phyloP scores from a whole-genome alignment of 2,113 vertebrate genomes.

The Chroicocephalus ridibundus region DNA sequence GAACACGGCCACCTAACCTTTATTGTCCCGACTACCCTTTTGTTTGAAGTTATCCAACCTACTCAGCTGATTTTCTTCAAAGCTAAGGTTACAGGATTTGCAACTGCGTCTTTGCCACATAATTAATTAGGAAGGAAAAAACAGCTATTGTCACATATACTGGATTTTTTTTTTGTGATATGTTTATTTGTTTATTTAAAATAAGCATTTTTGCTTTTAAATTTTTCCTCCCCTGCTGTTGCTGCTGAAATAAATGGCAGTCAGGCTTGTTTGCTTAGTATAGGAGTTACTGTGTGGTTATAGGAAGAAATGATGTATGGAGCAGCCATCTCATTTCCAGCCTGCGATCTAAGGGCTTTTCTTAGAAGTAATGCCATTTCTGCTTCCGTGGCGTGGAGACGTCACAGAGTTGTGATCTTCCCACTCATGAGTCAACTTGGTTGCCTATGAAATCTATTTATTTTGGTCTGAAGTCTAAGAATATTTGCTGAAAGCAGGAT shows the following conservation, averaged over 20 bases:
- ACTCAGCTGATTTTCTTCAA: conserved; percentile 67
- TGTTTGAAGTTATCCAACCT: conserved; percentile 62
- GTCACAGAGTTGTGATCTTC: neutral
- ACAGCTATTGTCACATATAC: neutral
- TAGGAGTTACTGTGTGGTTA: neutral
- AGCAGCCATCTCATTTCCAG: conserved; percentile 1
- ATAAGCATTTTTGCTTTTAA: neutral
- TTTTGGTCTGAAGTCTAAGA: conserved; percentile 47
- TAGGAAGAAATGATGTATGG: neutral
- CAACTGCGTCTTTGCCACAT: neutral
- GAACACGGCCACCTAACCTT: conserved; percentile 65
- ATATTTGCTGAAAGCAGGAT: conserved; percentile 79
- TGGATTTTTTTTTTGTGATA: neutral
- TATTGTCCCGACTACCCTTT: conserved; percentile 67
- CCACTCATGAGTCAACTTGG: neutral
- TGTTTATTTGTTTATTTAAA: conserved; percentile 18
- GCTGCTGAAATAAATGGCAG: conserved; percentile 4
- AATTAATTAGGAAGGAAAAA: conserved; percentile 24
- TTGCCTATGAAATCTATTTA: conserved; percentile 59
- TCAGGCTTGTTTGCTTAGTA: neutral
- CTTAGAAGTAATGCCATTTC: neutral
- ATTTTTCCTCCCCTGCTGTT: neutral
- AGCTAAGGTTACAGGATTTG: conserved; percentile 37
- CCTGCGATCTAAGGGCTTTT: neutral
- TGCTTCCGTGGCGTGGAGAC: neutral